Evolutionary conservation across 2,113 vertebrate species (phyloP), one percentile per base, ranked within the genome.

Genomic region (Pterocles gutturalis): DNA sequence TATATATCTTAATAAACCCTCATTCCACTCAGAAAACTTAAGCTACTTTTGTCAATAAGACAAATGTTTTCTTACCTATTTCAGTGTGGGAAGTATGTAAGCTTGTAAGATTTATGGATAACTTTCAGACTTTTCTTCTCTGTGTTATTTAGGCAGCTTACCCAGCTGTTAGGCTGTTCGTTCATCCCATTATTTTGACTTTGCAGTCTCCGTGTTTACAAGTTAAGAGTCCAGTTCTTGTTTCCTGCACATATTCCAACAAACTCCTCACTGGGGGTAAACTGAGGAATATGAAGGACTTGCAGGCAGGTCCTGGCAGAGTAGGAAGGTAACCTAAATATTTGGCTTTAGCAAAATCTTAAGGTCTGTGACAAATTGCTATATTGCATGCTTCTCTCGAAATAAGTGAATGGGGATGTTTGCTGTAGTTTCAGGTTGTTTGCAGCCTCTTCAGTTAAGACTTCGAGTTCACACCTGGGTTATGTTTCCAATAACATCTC

Each of bases 331-430:
- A 92, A 64, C 14, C 26, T 58, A 73, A 94, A 53, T 80, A 78
- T 13, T 65, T 83, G 62, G 24, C 72, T 89, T 79, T 5, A 89
- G 54, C 46, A 87, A 91, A 46, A 58, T 31, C 24, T 78, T 2
- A 2, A 45, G 34, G 33, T 70, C 67, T 26, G 1, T 4, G 3
- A 46, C 34, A 55, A 76, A 51, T 29, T 60, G 33, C 34, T 43
- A 0, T 0, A 0, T 38, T 36, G 14, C 11, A 17, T 20, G 31
- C 25, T 24, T 58, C 73, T 87, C 43, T 43, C n/a, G 46, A 34
- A 31, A 62, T 49, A 70, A 57, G 15, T 26, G 36, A 38, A 19
- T 31, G 46, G 60, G 24, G 25, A 6, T 66, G 12, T 77, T 83
- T 69, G 28, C 48, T 84, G 36, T 83, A 7, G 12, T 78, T 75